Percentiles rank a stretch among this genome's conserved stretches.
phyloP scores from a whole-genome alignment of 2,797 vertebrate genomes.

The Pterois miles region DNA sequence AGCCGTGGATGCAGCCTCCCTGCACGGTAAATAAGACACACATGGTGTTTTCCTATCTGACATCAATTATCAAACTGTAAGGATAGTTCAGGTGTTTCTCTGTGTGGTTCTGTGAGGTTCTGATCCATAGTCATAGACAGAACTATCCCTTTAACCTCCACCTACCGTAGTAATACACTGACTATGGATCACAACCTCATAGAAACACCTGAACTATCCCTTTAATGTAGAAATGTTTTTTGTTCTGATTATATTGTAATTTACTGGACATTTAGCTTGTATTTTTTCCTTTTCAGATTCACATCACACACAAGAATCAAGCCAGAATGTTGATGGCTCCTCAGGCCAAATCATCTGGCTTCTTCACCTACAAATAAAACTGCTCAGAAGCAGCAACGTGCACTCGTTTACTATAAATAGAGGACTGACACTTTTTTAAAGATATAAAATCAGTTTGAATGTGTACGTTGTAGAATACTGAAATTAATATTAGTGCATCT shows the following conservation, averaged over 20 bases:
- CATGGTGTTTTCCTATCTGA: neutral
- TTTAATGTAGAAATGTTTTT: neutral
- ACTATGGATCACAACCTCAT: no score
- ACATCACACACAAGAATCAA: slow-evolving; percentile 95
- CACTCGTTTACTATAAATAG: slow-evolving; percentile 54
- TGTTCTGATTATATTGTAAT: neutral
- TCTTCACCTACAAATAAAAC: slow-evolving; percentile 87
- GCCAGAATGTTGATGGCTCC: slow-evolving; percentile 91
- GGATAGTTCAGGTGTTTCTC: no score
- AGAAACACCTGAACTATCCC: no score
- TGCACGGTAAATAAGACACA: slow-evolving; percentile 86
- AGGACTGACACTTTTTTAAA: slow-evolving; percentile 54
- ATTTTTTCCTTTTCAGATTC: slow-evolving; percentile 82
- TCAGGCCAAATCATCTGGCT: slow-evolving; percentile 83
- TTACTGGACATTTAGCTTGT: neutral
- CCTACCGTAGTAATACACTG: no score
- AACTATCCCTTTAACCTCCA: no score
- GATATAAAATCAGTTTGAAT: slow-evolving; percentile 33
- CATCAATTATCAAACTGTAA: no score
- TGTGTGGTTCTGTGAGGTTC: no score
- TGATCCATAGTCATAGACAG: no score
- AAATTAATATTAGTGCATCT: slow-evolving; percentile 32
- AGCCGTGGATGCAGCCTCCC: slow-evolving; percentile 96
- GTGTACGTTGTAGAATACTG: slow-evolving; percentile 51
- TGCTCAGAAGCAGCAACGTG: neutral